phyloP scores from a whole-genome alignment of 2,113 vertebrate species.

The Speoplatyrhinus poulsoni region DNA sequence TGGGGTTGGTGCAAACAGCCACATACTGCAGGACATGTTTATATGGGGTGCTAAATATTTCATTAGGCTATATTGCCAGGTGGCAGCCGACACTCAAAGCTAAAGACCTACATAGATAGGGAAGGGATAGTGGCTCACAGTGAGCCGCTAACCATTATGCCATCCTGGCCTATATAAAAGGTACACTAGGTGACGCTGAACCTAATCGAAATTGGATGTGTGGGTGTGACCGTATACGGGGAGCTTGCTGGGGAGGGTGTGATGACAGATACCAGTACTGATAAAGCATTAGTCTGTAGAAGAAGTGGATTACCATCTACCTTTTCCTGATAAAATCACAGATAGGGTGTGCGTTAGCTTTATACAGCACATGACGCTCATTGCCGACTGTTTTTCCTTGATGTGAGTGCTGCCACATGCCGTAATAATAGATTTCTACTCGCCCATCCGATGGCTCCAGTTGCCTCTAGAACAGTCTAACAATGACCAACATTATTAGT shows the following conservation, averaged over 20 bases:
- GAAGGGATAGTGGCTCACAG: background rate
- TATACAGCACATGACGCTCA: background rate
- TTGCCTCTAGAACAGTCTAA: slow-evolving; percentile 3
- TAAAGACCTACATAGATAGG: slow-evolving; percentile 1
- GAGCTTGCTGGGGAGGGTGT: background rate
- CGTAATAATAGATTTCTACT: slow-evolving; percentile 11
- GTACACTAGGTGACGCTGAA: slow-evolving; percentile 27
- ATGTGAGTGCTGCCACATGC: background rate
- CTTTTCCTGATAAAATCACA: too few species aligned
- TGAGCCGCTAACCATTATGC: slow-evolving; percentile 21
- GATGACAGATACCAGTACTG: too few species aligned
- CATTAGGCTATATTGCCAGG: slow-evolving; percentile 43
- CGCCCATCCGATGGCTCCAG: slow-evolving; percentile 1
- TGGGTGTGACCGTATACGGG: slow-evolving; percentile 9
- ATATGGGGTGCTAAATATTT: slow-evolving; percentile 54
- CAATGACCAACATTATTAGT: slow-evolving; percentile 34
- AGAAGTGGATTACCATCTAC: background rate
- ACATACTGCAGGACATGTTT: slow-evolving; percentile 14
- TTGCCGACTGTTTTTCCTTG: background rate
- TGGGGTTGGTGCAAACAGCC: slow-evolving; percentile 13
- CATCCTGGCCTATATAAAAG: slow-evolving; percentile 12
- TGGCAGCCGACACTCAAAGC: slow-evolving; percentile 30
- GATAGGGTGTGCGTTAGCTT: background rate
- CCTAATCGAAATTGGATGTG: slow-evolving; percentile 44
- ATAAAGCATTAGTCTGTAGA: background rate